phyloP scores from a whole-genome alignment of 1,140 invertebrate genomes.

The Lepidurus apus region DNA sequence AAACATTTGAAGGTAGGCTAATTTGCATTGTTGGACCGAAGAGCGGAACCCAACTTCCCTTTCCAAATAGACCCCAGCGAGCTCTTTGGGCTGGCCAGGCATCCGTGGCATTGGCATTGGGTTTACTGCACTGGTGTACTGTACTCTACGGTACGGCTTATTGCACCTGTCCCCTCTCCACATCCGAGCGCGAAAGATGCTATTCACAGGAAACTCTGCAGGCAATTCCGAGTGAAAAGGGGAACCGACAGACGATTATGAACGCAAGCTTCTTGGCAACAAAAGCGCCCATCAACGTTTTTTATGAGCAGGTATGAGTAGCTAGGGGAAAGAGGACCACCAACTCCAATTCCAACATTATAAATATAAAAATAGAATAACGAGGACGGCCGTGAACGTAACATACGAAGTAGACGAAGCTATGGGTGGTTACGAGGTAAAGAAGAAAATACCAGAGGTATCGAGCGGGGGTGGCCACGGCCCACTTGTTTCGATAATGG shows the following conservation, averaged over 20 bases:
- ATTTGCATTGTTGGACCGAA: neutral
- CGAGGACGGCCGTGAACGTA: neutral
- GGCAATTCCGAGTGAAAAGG: slow-evolving; percentile 14
- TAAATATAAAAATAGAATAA: neutral
- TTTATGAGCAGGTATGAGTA: neutral
- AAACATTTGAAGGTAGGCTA: neutral
- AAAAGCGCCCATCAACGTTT: slow-evolving; percentile 6
- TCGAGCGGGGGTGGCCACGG: slow-evolving; percentile 7
- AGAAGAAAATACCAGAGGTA: neutral
- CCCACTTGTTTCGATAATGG: slow-evolving; percentile 7
- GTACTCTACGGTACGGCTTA: neutral
- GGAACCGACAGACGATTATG: slow-evolving; percentile 4
- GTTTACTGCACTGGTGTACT: neutral
- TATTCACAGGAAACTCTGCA: slow-evolving; percentile 18
- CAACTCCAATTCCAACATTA: neutral
- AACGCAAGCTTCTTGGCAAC: neutral
- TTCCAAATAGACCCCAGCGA: neutral
- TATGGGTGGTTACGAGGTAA: neutral
- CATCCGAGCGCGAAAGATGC: slow-evolving; percentile 9
- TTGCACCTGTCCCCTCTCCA: slow-evolving; percentile 17
- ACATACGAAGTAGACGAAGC: neutral
- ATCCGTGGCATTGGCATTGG: neutral
- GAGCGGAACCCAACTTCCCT: slow-evolving; percentile 5
- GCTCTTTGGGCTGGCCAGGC: neutral
- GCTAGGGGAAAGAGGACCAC: neutral